Conservation (phyloP, 2,113 vertebrate genomes). For the Larimichthys crocea region DNA sequence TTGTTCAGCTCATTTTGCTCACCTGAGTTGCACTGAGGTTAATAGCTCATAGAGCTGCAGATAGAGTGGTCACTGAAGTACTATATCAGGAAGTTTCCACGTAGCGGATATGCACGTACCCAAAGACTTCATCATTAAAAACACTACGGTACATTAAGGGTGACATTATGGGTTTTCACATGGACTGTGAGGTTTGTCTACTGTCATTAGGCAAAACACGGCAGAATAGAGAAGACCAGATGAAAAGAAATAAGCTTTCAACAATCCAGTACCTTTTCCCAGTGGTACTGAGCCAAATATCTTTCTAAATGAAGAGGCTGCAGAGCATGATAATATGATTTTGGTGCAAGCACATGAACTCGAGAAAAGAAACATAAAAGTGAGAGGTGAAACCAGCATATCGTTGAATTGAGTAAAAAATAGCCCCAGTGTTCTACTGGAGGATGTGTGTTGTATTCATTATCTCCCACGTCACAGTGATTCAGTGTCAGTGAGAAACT, state of each 20-base stretch:
- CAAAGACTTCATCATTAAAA: conserved; percentile 54
- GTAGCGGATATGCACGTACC: conserved; percentile 1
- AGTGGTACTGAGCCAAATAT: conserved; percentile 51
- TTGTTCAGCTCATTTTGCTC: conserved; percentile 64
- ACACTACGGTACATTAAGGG: conserved; percentile 19
- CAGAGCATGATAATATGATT: conserved; percentile 71
- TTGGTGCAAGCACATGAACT: conserved; percentile 42
- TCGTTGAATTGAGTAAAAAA: conserved; percentile 35
- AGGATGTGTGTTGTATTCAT: conserved; percentile 48
- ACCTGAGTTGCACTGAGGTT: conserved; percentile 66
- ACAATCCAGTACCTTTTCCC: conserved; percentile 49
- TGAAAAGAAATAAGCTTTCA: conserved; percentile 37
- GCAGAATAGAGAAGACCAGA: conserved; percentile 26
- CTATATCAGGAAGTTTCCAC: conserved; percentile 19
- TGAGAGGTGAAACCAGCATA: conserved; percentile 35
- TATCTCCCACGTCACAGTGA: conserved; percentile 48
- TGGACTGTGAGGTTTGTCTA: conserved; percentile 2
- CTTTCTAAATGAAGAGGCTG: conserved; percentile 59
- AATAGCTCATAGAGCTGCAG: conserved; percentile 65
- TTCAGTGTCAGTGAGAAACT: conserved; percentile 53
- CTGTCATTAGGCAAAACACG: conserved; percentile 20
- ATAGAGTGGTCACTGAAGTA: conserved; percentile 48
- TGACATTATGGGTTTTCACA: conserved; percentile 45
- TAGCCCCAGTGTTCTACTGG: conserved; percentile 17
- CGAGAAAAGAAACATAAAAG: conserved; percentile 34